Evolutionary conservation across 2,113 vertebrate genomes (phyloP).

Genomic region (Elanus axillaris): DNA sequence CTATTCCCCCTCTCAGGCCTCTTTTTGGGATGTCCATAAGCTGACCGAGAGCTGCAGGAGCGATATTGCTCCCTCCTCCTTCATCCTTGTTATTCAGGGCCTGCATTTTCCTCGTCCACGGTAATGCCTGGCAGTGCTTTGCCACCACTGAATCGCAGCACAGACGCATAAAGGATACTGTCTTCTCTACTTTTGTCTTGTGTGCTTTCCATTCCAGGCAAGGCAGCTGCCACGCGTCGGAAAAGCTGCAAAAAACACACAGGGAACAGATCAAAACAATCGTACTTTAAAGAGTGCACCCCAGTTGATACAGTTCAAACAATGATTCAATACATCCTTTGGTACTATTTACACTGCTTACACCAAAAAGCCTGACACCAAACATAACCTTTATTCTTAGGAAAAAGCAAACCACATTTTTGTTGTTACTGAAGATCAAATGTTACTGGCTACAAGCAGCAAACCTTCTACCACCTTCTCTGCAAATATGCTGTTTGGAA

Average conservation of each 20-base stretch:
- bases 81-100: neutral
- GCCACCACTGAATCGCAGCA: neutral
- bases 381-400: constrained; percentile 1
- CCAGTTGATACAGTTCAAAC: neutral
- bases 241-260: constrained; percentile 83
- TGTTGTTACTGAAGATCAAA: neutral
- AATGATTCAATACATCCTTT: neutral
- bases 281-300: neutral
- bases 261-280: neutral
- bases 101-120: neutral
- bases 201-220: constrained; percentile 97
- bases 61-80: neutral
- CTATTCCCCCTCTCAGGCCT: neutral
- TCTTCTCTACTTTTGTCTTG: constrained; percentile 99
- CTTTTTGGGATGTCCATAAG: neutral
- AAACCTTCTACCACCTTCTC: neutral
- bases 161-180: constrained; percentile 88
- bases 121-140: neutral
- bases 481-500: neutral
- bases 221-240: constrained; percentile 94
- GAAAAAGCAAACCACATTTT: neutral
- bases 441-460: neutral
- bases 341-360: neutral
- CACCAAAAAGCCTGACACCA: constrained; percentile 22
- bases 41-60: neutral